A percentile compares a stretch with the other conserved stretches of the same genome.
These are phyloP conservation scores for Aphelenchoides avenae DNA, from an alignment of 1,140 invertebrate species.

Conservation along the genomic window DNA sequence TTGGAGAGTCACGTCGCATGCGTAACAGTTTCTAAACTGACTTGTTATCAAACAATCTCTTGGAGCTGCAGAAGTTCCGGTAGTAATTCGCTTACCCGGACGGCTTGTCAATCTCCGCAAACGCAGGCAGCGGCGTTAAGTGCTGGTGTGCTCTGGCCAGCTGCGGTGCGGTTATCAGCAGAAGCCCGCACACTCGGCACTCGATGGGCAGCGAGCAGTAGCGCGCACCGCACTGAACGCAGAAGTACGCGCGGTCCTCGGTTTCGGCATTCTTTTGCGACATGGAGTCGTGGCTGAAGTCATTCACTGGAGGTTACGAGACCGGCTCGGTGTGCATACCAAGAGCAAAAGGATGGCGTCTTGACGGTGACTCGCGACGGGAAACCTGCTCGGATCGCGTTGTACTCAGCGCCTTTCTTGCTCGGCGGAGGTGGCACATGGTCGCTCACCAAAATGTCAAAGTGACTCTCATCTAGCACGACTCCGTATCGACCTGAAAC, in stretches of 20 bases:
- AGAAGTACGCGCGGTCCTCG: slow-evolving; percentile 18
- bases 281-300: background rate
- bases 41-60: slow-evolving; percentile 6
- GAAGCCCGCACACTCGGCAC: slow-evolving; percentile 27
- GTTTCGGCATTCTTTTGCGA: background rate
- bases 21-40: slow-evolving; percentile 16
- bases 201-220: slow-evolving; percentile 31
- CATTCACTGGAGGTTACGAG: background rate
- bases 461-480: slow-evolving; percentile 27
- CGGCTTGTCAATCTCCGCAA: slow-evolving; percentile 1
- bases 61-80: slow-evolving; percentile 1
- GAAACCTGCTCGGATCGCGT: slow-evolving; percentile 28
- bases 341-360: slow-evolving; percentile 24
- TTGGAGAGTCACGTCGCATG: slow-evolving; percentile 16
- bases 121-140: slow-evolving; percentile 20
- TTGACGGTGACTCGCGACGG: slow-evolving; percentile 2
- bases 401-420: slow-evolving; percentile 16
- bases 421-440: slow-evolving; percentile 27
- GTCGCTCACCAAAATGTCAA: slow-evolving; percentile 21
- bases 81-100: slow-evolving; percentile 2
- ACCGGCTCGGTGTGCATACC: slow-evolving; percentile 8
- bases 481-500: slow-evolving; percentile 34
- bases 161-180: slow-evolving; percentile 31
- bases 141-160: slow-evolving; percentile 33
- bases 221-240: slow-evolving; percentile 21